Percentiles rank a stretch among this genome's conserved stretches.
phyloP scores from a whole-genome alignment of 2,113 vertebrate genomes.

The Chrysochloris asiatica region DNA sequence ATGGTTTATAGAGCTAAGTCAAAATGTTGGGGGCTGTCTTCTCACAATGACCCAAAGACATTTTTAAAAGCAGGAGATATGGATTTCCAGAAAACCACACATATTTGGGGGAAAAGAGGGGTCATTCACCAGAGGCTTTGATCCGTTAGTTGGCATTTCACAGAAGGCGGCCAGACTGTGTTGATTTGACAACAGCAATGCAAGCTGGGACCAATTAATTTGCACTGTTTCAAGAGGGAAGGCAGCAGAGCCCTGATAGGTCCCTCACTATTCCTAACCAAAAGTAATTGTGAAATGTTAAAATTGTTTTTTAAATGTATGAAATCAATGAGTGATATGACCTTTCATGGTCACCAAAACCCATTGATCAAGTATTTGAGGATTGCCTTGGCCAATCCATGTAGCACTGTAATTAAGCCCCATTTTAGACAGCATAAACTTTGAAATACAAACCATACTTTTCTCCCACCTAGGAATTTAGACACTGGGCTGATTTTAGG shows the following conservation, averaged over 20 bases:
- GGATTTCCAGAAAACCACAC: constrained; percentile 61
- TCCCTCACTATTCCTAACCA: not conserved
- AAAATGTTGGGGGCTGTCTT: constrained; percentile 29
- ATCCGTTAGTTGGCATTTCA: constrained; percentile 68
- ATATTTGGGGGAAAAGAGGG: constrained; percentile 32
- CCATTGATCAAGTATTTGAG: not conserved
- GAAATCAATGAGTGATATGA: not conserved
- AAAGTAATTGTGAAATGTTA: constrained; percentile 21
- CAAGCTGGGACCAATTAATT: constrained; percentile 72
- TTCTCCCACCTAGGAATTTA: not conserved
- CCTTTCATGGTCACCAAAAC: constrained; percentile 26
- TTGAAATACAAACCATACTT: not conserved
- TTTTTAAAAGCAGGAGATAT: constrained; percentile 6
- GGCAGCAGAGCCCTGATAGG: not conserved
- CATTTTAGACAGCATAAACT: not conserved
- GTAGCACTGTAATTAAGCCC: not conserved
- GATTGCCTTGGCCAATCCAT: not conserved
- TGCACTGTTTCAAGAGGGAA: not conserved
- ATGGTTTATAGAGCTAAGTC: constrained; percentile 13
- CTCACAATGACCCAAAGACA: constrained; percentile 43
- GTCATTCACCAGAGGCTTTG: constrained; percentile 64
- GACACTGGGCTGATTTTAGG: not conserved
- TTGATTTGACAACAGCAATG: constrained; percentile 59
- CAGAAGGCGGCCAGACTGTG: constrained; percentile 66
- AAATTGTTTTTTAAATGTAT: constrained; percentile 22